phyloP scores from a whole-genome alignment of 2,797 vertebrate species.

The Rhincodon typus region DNA sequence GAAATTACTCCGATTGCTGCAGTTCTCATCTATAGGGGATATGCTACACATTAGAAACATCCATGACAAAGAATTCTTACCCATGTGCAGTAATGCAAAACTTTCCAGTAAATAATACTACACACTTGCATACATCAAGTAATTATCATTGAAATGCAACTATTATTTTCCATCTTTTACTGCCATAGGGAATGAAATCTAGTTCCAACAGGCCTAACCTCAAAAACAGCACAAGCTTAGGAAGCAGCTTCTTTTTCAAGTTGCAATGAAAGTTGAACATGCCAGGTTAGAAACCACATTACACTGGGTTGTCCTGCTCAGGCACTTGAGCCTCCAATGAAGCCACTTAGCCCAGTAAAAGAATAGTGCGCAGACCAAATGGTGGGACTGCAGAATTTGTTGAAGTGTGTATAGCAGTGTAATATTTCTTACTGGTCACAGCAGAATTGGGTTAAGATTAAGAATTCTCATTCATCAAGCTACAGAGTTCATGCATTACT shows the following conservation, averaged over 20 bases:
- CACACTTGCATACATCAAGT: no score
- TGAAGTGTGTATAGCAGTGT: background rate
- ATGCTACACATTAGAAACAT: no score
- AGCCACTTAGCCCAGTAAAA: background rate
- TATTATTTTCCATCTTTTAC: no score
- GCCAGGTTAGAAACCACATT: background rate
- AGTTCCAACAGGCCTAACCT: no score
- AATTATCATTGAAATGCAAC: no score
- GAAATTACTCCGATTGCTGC: no score
- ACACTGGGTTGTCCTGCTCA: background rate
- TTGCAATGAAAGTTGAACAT: background rate
- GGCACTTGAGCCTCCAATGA: background rate
- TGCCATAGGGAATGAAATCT: no score
- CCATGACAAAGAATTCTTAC: no score
- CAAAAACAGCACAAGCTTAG: background rate
- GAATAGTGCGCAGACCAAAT: background rate
- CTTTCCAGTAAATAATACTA: no score
- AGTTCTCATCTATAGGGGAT: no score
- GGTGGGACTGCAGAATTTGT: background rate
- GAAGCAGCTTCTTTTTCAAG: background rate
- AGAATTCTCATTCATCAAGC: background rate
- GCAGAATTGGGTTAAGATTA: background rate
- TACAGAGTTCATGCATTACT: background rate
- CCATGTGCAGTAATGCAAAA: no score
- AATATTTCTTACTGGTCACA: background rate